Base-by-base conservation (phyloP, 2,113 vertebrate species). In the Melanotaenia duboulayi region DNA sequence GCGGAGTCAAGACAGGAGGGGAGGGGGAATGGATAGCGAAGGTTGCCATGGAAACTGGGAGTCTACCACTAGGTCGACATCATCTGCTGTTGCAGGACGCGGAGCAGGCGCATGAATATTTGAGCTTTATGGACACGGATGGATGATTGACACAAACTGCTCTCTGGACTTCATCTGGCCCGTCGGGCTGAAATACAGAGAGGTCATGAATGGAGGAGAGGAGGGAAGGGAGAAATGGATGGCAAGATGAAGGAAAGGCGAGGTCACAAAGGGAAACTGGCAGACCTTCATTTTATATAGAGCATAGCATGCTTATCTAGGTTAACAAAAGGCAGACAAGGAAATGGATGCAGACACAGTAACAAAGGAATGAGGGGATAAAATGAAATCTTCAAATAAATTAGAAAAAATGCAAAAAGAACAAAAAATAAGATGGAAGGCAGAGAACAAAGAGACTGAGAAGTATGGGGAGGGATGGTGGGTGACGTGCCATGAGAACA, bases 1-100 rank as follows among this genome's bases (percentile, higher is more conserved):
- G 62, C 81, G 60, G 64, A 87, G 63, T 68, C 64, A 25, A 63
- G 58, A 49, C 52, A 59, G 58, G 51, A 73, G 49, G 37, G 54
- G 59, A 48, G 19, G 52, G 44, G 65, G 28, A 35, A 48, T 23
- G 74, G 81, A 81, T 78, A 77, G 74, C 50, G 77, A 69, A 67
- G 77, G 92, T 92, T 90, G 70, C 86, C 84, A 90, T 93, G 89
- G 92, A 91, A 91, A 92, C 92, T 87, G 84, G 44, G 73, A 89
- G 88, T 90, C 85, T 89, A 81, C 87, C 63, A 46, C 71, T 46
- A 19, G 61, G 4, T 78, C 78, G 57, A 90, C 89, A 86, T 92
- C 87, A 89, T 92, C 64, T 79, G 86, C 64, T 76, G 84, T 71
- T 80, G 76, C 57, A 35, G 20, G 20, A 58, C 7, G 35, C 9